Conservation (phyloP, 2,113 vertebrate species). For the Cyanoramphus novaezelandiae region DNA sequence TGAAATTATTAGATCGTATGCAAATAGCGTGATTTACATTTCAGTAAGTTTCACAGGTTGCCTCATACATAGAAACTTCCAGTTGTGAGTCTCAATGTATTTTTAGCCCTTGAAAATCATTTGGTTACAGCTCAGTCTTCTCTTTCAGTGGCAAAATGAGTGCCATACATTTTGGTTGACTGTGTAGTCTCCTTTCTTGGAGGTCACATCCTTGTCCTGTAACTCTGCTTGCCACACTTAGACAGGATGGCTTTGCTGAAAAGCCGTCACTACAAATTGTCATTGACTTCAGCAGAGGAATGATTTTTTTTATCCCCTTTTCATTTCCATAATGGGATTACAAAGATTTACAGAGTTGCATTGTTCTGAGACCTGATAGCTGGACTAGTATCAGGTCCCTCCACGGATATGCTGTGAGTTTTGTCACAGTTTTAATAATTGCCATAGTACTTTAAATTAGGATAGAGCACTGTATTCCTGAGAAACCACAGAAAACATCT, state of each 20-base stretch:
- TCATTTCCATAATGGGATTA: neutral
- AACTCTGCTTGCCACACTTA: neutral
- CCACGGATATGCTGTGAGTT: neutral
- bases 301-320: neutral
- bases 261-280: neutral
- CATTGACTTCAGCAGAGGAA: neutral
- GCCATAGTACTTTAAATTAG: neutral
- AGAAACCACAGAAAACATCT: neutral
- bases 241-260: conserved; percentile 25
- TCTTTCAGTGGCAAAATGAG: neutral
- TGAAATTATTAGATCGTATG: neutral
- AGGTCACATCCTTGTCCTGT: neutral
- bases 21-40: neutral
- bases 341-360: neutral
- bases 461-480: neutral
- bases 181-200: neutral
- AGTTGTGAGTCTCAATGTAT: neutral
- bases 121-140: conserved; percentile 39
- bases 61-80: neutral
- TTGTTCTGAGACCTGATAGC: neutral
- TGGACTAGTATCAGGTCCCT: neutral
- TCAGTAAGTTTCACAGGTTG: neutral
- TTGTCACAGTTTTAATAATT: neutral
- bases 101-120: conserved; percentile 30
- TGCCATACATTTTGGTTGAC: neutral